Base-by-base conservation (phyloP, 2,797 vertebrate species). In the Sebastolobus alascanus region DNA sequence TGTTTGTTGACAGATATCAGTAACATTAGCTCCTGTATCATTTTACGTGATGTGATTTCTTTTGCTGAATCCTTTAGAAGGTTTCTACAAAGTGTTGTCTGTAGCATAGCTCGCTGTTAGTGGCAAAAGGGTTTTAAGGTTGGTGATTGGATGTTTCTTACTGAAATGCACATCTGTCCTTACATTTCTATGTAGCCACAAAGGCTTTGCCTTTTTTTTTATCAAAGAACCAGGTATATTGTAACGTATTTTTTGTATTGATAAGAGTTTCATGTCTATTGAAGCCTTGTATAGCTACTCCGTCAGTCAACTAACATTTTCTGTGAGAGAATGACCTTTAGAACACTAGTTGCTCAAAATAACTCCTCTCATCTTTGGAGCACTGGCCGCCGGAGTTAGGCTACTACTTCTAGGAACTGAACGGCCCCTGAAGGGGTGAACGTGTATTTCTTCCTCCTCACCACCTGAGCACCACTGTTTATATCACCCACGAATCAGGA, bases 361-460 rank as follows among this genome's bases (percentile, higher is more conserved):
- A 73, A 50, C 75, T 56, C 68, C 31, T 38, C 59, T 69, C 29
- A 40, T n/a, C 56, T 71, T 35, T 58, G 46, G 33, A 68, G 43
- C 61, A 31, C 14, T 6, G 33, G 22, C 43, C 2, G 29, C 25
- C 22, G 4, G 71, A 58, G 61, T 63, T 37, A n/a, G 20, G 20
- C 4, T 22, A n/a, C 25, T 63, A 70, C 73, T 82, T 72, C 68
- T 38, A 76, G 70, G 55, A 74, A 80, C 2, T 9, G 40, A 65
- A 61, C 59, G 7, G 63, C 31, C 43, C 60, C 43, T 64, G 69
- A 14, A 4, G 18, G 10, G 11, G 7, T 40, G 27, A 27, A 35
- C 29, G 46, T 68, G 55, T 63, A 60, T 54, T 71, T 63, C 55
- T 37, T 79, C 3, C n/a, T 69, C 8, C 33, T 69, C 50, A 7